Percentiles rank a stretch among this genome's conserved stretches.
phyloP scores from a whole-genome alignment of 2,113 vertebrate species.

The Bagarius yarrelli region DNA sequence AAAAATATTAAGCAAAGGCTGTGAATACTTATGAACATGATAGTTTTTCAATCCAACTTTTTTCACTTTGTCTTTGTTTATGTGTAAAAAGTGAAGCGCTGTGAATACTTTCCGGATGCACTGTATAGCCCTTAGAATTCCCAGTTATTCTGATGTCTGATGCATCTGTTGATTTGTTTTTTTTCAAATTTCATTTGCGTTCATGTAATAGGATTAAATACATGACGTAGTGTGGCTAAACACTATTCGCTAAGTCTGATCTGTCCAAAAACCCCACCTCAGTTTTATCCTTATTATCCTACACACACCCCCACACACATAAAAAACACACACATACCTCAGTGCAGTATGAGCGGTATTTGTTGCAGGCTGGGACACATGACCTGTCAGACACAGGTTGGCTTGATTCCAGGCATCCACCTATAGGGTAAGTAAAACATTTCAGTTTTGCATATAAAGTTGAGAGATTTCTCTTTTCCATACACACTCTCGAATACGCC shows the following conservation, averaged over 20 bases:
- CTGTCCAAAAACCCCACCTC: too few relatives aligned
- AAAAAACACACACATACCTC: slow-evolving; percentile 78
- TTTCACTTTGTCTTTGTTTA: too few relatives aligned
- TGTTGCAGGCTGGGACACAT: slow-evolving; percentile 89
- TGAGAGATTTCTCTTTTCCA: background rate
- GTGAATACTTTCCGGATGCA: too few relatives aligned
- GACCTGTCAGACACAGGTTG: slow-evolving; percentile 87
- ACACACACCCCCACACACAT: slow-evolving; percentile 28
- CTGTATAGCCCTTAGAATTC: background rate
- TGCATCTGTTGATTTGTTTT: background rate
- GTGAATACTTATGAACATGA: too few relatives aligned
- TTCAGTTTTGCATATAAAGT: background rate
- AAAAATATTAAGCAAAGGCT: too few relatives aligned
- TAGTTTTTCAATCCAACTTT: too few relatives aligned
- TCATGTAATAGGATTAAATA: background rate
- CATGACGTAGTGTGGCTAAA: too few relatives aligned
- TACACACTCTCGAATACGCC: slow-evolving; percentile 13
- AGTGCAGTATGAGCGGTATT: slow-evolving; percentile 84
- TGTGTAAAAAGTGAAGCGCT: too few relatives aligned
- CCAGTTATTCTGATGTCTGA: background rate
- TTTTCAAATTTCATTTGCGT: background rate
- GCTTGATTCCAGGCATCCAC: slow-evolving; percentile 80
- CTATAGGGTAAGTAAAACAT: slow-evolving; percentile 68
- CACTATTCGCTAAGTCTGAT: too few relatives aligned
- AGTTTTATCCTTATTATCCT: background rate